These are phyloP conservation scores for Rhinophrynus dorsalis DNA, from an alignment of 2,797 vertebrate species.

Conservation along the genomic window DNA sequence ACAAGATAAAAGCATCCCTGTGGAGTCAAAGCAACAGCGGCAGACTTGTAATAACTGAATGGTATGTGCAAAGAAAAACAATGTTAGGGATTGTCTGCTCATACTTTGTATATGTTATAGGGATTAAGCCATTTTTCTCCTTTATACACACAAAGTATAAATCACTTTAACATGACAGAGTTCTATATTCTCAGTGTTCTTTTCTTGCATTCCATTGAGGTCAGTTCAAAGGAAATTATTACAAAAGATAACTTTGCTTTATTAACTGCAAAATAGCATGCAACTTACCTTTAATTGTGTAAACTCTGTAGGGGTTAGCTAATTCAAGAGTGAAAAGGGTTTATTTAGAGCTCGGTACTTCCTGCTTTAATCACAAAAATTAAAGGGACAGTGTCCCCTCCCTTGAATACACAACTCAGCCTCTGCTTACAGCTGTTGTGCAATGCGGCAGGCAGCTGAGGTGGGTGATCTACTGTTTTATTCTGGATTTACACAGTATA, in stretches of 20 bases:
- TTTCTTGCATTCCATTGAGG: not conserved
- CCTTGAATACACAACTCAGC: too few relatives aligned
- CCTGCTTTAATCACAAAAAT: too few relatives aligned
- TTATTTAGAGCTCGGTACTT: too few relatives aligned
- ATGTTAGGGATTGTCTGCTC: not conserved
- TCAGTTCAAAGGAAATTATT: not conserved
- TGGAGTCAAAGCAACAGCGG: not conserved
- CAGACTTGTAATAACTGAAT: slow-evolving; percentile 1
- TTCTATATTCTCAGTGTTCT: not conserved
- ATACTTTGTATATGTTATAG: not conserved
- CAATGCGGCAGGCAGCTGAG: too few relatives aligned
- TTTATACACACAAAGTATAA: slow-evolving; percentile 20
- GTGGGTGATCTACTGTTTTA: too few relatives aligned
- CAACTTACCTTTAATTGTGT: too few relatives aligned
- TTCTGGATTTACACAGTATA: too few relatives aligned
- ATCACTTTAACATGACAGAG: slow-evolving; percentile 3
- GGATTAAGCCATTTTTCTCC: not conserved
- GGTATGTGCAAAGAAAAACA: slow-evolving; percentile 16
- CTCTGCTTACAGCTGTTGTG: too few relatives aligned
- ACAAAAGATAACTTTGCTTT: not conserved
- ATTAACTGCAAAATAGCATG: not conserved
- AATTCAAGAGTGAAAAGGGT: too few relatives aligned
- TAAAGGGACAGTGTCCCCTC: too few relatives aligned
- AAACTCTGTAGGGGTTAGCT: too few relatives aligned
- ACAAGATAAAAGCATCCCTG: not conserved